phyloP scores from a whole-genome alignment of 2,797 vertebrate genomes.

The Sebastes minor region DNA sequence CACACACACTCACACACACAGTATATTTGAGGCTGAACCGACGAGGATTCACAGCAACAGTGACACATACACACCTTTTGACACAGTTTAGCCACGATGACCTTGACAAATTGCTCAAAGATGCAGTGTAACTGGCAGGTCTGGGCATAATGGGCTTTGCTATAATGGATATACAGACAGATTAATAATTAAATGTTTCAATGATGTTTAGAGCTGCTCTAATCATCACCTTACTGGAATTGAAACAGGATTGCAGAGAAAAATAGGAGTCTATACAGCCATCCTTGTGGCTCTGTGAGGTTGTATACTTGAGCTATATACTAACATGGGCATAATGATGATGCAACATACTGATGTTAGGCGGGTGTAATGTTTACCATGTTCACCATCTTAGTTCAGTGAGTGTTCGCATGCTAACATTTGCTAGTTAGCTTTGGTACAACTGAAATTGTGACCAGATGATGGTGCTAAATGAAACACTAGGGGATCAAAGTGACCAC shows the following conservation, averaged over 20 bases:
- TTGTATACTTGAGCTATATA: background rate
- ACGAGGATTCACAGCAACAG: background rate
- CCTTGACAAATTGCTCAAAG: conserved; percentile 3
- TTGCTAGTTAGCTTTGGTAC: background rate
- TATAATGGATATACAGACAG: background rate
- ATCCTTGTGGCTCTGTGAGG: background rate
- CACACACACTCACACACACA: background rate
- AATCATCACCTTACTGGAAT: background rate
- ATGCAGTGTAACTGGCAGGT: background rate
- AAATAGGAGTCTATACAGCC: background rate
- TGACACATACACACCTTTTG: background rate
- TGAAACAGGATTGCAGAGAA: background rate
- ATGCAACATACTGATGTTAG: background rate
- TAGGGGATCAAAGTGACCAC: too few species aligned
- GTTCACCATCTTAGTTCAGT: background rate
- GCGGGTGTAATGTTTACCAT: background rate
- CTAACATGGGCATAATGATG: background rate
- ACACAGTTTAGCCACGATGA: background rate
- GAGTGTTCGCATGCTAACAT: background rate
- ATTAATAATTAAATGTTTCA: background rate
- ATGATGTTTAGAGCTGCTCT: background rate
- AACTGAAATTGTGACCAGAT: background rate
- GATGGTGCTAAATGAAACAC: too few species aligned
- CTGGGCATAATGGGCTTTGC: background rate
- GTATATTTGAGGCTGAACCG: background rate